A percentile compares a stretch with the other conserved stretches of the same genome.
phyloP scores from a whole-genome alignment of 2,797 vertebrate species.

The Alfaro cultratus region DNA sequence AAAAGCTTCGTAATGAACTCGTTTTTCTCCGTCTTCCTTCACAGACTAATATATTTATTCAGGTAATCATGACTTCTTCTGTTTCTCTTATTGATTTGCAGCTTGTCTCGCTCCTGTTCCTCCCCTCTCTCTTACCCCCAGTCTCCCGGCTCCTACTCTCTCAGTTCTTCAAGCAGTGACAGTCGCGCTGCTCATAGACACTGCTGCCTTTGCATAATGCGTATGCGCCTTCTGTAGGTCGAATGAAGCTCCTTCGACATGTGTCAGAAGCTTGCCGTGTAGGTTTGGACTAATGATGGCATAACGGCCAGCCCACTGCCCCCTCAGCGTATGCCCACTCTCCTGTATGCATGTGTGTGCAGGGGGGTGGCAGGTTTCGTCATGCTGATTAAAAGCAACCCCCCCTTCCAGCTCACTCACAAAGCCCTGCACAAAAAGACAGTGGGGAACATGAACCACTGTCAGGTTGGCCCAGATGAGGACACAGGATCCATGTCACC shows the following conservation, averaged over 20 bases:
- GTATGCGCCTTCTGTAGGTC: conserved; percentile 82
- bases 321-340: conserved; percentile 79
- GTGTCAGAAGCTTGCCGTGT: conserved; percentile 84
- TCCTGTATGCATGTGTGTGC: conserved; percentile 45
- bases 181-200: conserved; percentile 80
- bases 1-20: not conserved
- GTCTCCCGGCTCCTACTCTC: conserved; percentile 53
- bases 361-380: conserved; percentile 76
- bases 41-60: conserved; percentile 11
- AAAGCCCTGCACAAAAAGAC: conserved; percentile 82
- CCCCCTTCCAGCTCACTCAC: conserved; percentile 54
- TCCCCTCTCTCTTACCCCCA: conserved; percentile 29
- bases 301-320: conserved; percentile 83
- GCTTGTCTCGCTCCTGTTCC: conserved; percentile 44
- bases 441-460: conserved; percentile 82
- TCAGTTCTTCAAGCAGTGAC: conserved; percentile 79
- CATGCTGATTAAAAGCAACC: conserved; percentile 83
- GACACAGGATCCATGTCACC: conserved; percentile 83
- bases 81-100: conserved; percentile 61
- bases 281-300: conserved; percentile 87
- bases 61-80: conserved; percentile 38
- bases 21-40: not conserved
- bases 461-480: conserved; percentile 85
- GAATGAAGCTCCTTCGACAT: conserved; percentile 82
- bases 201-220: conserved; percentile 84